Evolutionary conservation across 1,140 invertebrate genomes (phyloP).

Genomic region (Bombus cullumanus): DNA sequence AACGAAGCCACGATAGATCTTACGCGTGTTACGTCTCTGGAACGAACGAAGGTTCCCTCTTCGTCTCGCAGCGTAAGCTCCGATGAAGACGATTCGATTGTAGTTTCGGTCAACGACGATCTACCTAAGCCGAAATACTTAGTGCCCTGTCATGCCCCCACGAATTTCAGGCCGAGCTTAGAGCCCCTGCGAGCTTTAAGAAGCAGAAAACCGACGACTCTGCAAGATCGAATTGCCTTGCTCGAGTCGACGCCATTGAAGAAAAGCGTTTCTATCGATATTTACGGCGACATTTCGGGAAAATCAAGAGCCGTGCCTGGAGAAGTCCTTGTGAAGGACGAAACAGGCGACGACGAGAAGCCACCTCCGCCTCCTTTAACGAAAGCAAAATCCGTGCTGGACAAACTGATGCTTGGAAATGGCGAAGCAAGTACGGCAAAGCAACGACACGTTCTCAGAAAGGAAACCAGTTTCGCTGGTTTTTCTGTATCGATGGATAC

Average conservation of each 20-base stretch:
- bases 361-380: not conserved
- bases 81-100: slow-evolving; percentile 67
- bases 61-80: slow-evolving; percentile 60
- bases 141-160: slow-evolving; percentile 76
- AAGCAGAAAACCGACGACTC: slow-evolving; percentile 68
- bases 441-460: slow-evolving; percentile 10
- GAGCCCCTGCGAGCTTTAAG: slow-evolving; percentile 76
- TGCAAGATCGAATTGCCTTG: slow-evolving; percentile 66
- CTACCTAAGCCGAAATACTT: slow-evolving; percentile 65
- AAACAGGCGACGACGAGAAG: not conserved
- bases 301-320: not conserved
- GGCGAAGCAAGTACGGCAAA: not conserved
- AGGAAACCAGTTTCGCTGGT: slow-evolving; percentile 16
- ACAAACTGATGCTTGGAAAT: not conserved
- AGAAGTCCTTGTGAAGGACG: not conserved
- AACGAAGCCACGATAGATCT: not conserved
- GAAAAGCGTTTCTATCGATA: slow-evolving; percentile 60
- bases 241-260: slow-evolving; percentile 44
- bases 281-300: slow-evolving; percentile 57
- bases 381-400: slow-evolving; percentile 33
- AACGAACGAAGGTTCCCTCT: slow-evolving; percentile 47
- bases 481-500: not conserved
- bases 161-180: slow-evolving; percentile 73
- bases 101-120: slow-evolving; percentile 52
- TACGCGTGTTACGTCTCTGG: slow-evolving; percentile 37